These are phyloP conservation scores for Calosoma granatense DNA, from an alignment of 1,140 invertebrate species.

Conservation along the genomic window DNA sequence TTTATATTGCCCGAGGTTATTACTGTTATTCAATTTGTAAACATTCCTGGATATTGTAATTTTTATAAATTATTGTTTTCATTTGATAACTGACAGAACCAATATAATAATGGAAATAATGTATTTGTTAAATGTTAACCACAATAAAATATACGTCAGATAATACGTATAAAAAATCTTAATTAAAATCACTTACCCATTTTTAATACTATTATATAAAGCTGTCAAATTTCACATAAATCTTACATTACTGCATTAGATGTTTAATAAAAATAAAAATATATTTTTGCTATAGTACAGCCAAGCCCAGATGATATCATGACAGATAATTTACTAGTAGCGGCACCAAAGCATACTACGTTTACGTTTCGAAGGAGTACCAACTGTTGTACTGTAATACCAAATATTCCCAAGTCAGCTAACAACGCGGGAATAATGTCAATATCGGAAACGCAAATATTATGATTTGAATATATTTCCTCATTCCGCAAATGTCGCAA, in stretches of 20 bases:
- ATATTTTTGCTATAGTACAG: background rate
- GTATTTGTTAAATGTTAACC: background rate
- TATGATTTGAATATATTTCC: too few relatives aligned
- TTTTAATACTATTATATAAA: conserved; percentile 5
- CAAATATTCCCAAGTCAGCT: too few relatives aligned
- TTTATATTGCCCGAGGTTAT: background rate
- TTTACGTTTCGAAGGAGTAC: background rate
- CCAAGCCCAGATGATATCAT: conserved; percentile 19
- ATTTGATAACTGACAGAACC: too few relatives aligned
- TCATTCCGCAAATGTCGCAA: too few relatives aligned
- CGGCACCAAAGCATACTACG: background rate
- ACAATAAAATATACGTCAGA: too few relatives aligned
- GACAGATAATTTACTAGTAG: background rate
- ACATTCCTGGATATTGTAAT: too few relatives aligned
- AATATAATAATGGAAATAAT: too few relatives aligned
- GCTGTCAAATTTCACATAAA: background rate
- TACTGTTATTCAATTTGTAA: too few relatives aligned
- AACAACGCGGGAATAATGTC: too few relatives aligned
- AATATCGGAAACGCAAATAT: too few relatives aligned
- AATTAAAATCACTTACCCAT: conserved; percentile 17
- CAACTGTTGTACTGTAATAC: too few relatives aligned
- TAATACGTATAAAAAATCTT: background rate
- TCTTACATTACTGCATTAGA: background rate
- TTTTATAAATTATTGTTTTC: too few relatives aligned
- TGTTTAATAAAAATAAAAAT: background rate